phyloP scores from a whole-genome alignment of 2,797 vertebrate species.

The Graptemys geographica region DNA sequence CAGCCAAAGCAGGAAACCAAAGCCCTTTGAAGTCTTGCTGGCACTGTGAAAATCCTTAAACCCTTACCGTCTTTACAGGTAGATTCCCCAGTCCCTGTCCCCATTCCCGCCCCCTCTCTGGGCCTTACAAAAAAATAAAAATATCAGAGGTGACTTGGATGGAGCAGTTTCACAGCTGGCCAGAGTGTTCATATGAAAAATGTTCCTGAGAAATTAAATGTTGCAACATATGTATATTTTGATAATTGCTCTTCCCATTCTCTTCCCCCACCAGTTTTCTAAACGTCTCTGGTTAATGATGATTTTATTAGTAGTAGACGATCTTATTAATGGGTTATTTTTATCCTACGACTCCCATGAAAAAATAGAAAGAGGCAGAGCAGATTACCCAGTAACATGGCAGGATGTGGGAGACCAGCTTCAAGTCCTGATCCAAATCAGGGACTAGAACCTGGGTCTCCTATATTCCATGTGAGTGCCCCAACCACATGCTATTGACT shows the following conservation, averaged over 20 bases:
- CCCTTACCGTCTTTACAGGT: neutral
- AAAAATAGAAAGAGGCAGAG: too few relatives aligned
- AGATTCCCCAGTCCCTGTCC: neutral
- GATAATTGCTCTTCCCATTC: neutral
- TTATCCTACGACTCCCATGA: neutral
- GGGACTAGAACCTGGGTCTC: too few relatives aligned
- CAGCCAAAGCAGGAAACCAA: constrained; percentile 12
- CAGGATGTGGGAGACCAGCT: too few relatives aligned
- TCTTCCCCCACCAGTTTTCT: neutral
- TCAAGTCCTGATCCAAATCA: too few relatives aligned
- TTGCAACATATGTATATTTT: neutral
- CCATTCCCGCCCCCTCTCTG: neutral
- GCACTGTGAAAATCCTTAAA: accelerated
- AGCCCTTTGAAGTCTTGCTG: neutral
- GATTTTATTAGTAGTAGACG: neutral
- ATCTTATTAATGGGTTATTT: neutral
- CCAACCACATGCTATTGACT: too few relatives aligned
- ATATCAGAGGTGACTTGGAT: neutral
- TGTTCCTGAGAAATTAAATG: too few relatives aligned
- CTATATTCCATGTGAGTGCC: too few relatives aligned
- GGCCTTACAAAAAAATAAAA: neutral
- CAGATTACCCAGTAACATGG: too few relatives aligned
- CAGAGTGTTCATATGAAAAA: neutral
- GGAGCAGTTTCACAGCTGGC: accelerated
- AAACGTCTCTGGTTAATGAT: neutral